Evolutionary conservation across 2,113 vertebrate species (phyloP).

Genomic region (Leuciscus idus): DNA sequence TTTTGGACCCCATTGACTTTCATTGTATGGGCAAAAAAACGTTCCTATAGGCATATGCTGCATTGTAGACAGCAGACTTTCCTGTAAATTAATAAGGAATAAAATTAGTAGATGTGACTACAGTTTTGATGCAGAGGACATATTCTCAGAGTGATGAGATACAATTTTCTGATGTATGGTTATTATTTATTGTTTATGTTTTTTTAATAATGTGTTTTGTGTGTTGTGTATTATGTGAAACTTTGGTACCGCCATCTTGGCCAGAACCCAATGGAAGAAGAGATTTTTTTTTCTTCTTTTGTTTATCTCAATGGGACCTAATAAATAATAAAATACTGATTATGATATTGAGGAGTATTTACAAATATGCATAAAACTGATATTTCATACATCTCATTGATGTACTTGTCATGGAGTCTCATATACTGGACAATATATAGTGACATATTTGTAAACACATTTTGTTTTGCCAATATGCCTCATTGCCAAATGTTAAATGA

Average conservation of each 20-base stretch:
- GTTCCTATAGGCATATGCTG: background rate
- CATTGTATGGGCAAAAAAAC: background rate
- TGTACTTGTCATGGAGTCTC: background rate
- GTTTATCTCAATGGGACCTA: too few species aligned
- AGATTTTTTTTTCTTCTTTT: too few species aligned
- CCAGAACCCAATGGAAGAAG: too few species aligned
- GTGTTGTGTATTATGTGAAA: too few species aligned
- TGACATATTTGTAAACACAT: background rate
- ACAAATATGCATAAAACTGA: background rate
- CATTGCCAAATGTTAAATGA: conserved; percentile 30
- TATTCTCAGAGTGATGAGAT: conserved; percentile 45
- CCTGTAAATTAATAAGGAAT: background rate
- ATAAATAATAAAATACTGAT: background rate
- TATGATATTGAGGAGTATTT: background rate
- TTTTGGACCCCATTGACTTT: background rate
- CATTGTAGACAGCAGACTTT: background rate
- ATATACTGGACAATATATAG: too few species aligned
- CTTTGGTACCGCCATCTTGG: too few species aligned
- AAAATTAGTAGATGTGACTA: conserved; percentile 5
- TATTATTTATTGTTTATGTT: too few species aligned
- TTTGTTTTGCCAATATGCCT: background rate
- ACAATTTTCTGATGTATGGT: background rate
- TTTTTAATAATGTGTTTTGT: too few species aligned
- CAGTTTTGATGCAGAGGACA: conserved; percentile 31
- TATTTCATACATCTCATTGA: background rate